phyloP scores from a whole-genome alignment of 2,888 invertebrate species.

The Anthrax anthrax region DNA sequence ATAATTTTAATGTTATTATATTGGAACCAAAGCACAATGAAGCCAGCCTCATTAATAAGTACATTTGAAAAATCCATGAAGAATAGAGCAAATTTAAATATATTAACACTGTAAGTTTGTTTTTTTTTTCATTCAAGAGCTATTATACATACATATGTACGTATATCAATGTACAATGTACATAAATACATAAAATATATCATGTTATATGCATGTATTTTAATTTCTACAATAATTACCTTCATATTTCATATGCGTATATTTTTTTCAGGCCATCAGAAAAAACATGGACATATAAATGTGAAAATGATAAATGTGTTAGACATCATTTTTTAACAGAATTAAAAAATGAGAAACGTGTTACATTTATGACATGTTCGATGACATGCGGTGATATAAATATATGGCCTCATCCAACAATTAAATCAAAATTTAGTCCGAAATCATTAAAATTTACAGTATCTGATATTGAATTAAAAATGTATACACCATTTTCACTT shows the following conservation, averaged over 20 bases:
- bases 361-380: constrained; percentile 58
- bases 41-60: constrained; percentile 32
- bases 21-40: constrained; percentile 44
- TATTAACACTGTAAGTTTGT: constrained; percentile 24
- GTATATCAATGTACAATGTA: too few species aligned
- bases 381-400: constrained; percentile 58
- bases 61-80: constrained; percentile 22
- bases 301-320: constrained; percentile 55
- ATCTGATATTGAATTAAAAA: constrained; percentile 23
- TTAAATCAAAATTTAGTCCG: constrained; percentile 49
- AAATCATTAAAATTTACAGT: constrained; percentile 41
- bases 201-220: neutral
- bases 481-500: constrained; percentile 24
- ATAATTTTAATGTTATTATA: constrained; percentile 43
- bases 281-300: constrained; percentile 62
- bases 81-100: constrained; percentile 17
- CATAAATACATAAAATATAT: too few species aligned
- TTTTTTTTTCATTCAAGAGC: neutral
- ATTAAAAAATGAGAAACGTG: constrained; percentile 31
- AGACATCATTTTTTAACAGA: constrained; percentile 35
- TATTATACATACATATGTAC: neutral
- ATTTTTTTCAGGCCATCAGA: constrained; percentile 25
- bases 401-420: constrained; percentile 70
- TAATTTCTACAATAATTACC: neutral
- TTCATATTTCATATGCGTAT: neutral